A percentile compares a stretch with the other conserved stretches of the same genome.
phyloP scores from a whole-genome alignment of 2,888 invertebrate species.

The Chrysolina americana region DNA sequence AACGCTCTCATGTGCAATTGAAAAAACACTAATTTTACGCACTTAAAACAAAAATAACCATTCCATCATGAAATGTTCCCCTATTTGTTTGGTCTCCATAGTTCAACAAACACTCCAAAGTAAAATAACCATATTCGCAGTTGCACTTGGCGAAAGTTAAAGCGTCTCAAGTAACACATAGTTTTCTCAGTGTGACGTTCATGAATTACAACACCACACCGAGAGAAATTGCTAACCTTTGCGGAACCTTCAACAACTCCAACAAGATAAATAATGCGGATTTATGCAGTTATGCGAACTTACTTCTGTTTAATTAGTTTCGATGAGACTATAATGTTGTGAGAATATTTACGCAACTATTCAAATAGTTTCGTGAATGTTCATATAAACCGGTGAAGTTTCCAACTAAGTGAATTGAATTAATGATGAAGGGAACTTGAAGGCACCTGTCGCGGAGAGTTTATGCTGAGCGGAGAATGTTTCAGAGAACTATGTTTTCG shows the following conservation, averaged over 20 bases:
- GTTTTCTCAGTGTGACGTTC: constrained; percentile 1
- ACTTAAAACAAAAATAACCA: no score
- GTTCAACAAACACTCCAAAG: background rate
- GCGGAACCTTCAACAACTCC: background rate
- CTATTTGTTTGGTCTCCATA: no score
- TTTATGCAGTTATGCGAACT: constrained; percentile 4
- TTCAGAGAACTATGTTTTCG: background rate
- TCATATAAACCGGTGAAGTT: background rate
- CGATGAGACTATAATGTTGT: constrained; percentile 16
- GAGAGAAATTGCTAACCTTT: constrained; percentile 8
- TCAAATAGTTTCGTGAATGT: constrained; percentile 16
- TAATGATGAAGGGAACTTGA: background rate
- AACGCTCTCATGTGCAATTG: no score
- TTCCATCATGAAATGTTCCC: no score
- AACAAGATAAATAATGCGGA: constrained; percentile 1
- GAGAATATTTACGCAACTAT: constrained; percentile 6
- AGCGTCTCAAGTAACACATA: background rate
- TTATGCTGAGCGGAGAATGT: background rate
- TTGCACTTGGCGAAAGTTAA: background rate
- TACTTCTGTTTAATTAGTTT: constrained; percentile 17
- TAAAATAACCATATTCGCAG: background rate
- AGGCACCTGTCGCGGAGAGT: background rate
- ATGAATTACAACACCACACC: constrained; percentile 3
- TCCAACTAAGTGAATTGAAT: constrained; percentile 5
- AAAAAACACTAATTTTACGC: no score